Evolutionary conservation across 2,113 vertebrate genomes (phyloP).

Genomic region (Haemorhous mexicanus): DNA sequence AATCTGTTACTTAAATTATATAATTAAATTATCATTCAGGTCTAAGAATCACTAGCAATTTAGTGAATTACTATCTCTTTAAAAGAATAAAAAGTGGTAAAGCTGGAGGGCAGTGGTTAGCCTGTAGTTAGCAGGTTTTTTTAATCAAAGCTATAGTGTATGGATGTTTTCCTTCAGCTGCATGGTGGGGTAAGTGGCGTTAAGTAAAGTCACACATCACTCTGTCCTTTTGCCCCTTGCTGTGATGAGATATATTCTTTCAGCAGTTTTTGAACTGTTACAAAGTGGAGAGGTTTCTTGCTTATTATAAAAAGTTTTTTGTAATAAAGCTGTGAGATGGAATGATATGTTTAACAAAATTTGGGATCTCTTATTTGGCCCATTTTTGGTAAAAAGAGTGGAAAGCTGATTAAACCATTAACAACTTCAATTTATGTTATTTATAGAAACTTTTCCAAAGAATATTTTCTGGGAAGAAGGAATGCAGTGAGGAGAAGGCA

Average conservation of each 20-base stretch:
- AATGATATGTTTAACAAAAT: neutral
- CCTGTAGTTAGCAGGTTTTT: neutral
- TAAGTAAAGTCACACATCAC: neutral
- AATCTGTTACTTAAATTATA: neutral
- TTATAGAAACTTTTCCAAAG: conserved; percentile 31
- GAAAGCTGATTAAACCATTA: neutral
- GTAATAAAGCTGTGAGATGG: neutral
- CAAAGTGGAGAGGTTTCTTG: neutral
- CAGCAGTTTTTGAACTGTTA: neutral
- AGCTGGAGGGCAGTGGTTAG: neutral
- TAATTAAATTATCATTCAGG: neutral
- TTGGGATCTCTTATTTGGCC: neutral
- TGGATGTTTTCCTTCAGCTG: neutral
- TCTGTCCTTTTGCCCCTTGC: neutral
- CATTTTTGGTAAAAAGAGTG: neutral
- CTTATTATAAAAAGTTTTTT: neutral
- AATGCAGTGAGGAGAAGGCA: conserved; percentile 5
- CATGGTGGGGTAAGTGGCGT: neutral
- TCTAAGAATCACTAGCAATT: neutral
- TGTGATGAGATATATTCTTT: neutral
- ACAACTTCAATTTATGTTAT: conserved; percentile 3
- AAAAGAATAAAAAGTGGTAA: neutral
- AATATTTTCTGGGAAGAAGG: conserved; percentile 25
- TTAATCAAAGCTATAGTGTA: neutral
- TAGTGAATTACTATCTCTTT: neutral